Evolutionary conservation across 2,113 vertebrate genomes (phyloP).

Genomic region (Orientallactaga bullata): DNA sequence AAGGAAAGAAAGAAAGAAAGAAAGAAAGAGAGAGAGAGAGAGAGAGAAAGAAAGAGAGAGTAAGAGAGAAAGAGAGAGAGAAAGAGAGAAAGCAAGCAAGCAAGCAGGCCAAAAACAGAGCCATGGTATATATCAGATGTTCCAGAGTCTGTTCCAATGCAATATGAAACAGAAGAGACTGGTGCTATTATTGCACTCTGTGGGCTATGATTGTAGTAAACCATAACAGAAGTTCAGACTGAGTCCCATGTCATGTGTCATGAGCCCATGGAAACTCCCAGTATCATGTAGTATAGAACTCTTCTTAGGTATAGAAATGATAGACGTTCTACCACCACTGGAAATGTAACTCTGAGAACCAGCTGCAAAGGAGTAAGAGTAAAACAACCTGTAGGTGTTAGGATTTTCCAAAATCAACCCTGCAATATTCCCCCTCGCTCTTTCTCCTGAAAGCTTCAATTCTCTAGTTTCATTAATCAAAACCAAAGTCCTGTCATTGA

Average conservation of each 20-base stretch:
- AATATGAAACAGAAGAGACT: background rate
- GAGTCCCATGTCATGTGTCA: constrained; percentile 17
- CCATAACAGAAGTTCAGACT: background rate
- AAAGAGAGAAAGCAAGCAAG: no score
- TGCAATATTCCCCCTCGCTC: background rate
- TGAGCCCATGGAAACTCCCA: constrained; percentile 56
- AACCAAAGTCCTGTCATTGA: constrained; percentile 7
- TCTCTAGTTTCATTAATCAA: constrained; percentile 1
- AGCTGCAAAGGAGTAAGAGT: background rate
- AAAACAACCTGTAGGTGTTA: background rate
- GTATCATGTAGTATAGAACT: background rate
- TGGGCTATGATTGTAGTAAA: background rate
- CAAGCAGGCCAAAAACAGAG: background rate
- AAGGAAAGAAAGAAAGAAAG: background rate
- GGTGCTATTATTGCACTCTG: background rate
- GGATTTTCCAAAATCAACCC: constrained; percentile 4
- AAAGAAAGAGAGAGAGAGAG: no score
- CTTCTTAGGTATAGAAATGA: constrained; percentile 66
- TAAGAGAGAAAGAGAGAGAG: no score
- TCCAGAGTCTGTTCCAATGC: constrained; percentile 11
- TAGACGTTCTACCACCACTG: fast-evolving
- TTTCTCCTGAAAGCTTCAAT: background rate
- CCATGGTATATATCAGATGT: background rate
- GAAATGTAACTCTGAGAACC: background rate
- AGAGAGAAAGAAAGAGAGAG: no score